Evolutionary conservation across 2,888 invertebrate species (phyloP).

Genomic region (Lepidocyrtoides sp.): DNA sequence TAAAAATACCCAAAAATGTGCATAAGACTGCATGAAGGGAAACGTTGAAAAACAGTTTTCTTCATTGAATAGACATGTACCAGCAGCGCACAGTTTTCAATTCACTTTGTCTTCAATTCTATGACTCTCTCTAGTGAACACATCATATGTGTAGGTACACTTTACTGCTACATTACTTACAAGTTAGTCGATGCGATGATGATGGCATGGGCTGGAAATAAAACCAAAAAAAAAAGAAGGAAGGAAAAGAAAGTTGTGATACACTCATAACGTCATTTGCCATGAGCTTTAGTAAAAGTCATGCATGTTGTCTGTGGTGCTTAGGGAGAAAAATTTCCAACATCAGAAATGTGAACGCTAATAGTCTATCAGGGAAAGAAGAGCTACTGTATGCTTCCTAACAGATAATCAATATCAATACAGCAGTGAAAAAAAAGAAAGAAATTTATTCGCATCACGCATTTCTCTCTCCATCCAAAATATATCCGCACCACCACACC

Average conservation of each 20-base stretch:
- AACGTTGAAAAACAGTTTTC: conserved; percentile 4
- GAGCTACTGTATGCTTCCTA: conserved; percentile 2
- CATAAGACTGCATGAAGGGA: background rate
- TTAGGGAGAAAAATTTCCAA: conserved; percentile 29
- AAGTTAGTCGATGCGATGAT: background rate
- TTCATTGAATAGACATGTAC: background rate
- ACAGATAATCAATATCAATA: conserved; percentile 71
- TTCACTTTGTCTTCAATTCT: background rate
- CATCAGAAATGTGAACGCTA: conserved; percentile 58
- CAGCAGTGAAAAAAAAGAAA: conserved; percentile 43
- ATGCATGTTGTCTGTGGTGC: conserved; percentile 1
- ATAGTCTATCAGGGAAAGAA: conserved; percentile 57
- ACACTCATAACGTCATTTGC: conserved; percentile 45
- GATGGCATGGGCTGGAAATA: background rate
- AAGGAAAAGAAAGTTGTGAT: conserved; percentile 28
- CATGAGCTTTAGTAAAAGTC: conserved; percentile 23
- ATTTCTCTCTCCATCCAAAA: background rate
- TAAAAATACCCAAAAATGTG: background rate
- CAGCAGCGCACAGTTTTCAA: conserved; percentile 8
- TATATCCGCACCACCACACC: background rate
- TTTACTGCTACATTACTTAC: too few relatives aligned
- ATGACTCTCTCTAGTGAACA: background rate
- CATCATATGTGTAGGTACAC: too few relatives aligned
- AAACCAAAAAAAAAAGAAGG: background rate
- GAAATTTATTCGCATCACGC: conserved; percentile 67